Base-by-base conservation (phyloP, 2,113 vertebrate species). In the Tricholaema leucomelas region DNA sequence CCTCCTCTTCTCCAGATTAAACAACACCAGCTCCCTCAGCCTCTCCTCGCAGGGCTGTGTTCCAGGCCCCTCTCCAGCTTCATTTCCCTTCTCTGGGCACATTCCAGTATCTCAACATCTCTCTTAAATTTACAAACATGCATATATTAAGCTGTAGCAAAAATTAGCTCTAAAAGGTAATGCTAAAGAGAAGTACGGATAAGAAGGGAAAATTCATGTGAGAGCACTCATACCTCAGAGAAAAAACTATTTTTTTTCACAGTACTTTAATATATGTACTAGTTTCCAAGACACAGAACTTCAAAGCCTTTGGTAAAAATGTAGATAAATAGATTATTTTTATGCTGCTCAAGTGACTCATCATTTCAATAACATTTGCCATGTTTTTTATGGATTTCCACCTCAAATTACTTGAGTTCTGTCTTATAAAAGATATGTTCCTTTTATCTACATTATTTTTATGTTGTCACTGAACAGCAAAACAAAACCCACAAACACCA, bases 381-480 rank as follows among this genome's bases (percentile, higher is more conserved):
- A 42, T 79, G 50, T 88, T 94, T n/a, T 91, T 91, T 85, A 79
- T 89, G 69, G 66, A 88, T 71, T 85, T 83, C 74, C 27, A 80
- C 50, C 85, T 79, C 64, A 95, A 90, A 93, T 89, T 94, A 71
- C 52, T 78, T 81, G 83, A 91, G 11, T 77, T 93, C 81, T 93
- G 48, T 81, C 88, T 88, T 87, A 66, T 66, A 73, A 91, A 85
- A 94, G n/a, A 87, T 58, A 82, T 44, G 14, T 35, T 90, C 46
- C 75, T 94, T 96, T 92, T 90, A 92, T 94, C 81, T 94, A 67
- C 40, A 79, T 94, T 79, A 94, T 94, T 96, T 96, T 96, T 88
- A 81, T 91, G 10, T 50, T 50, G 59, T 78, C 27, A 72, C 54
- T 61, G 74, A 92, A 85, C 9, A 44, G 30, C 63, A 88, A 64